Percentiles rank a stretch among this genome's conserved stretches.
Evolutionary conservation across 1,140 invertebrate species (phyloP).

Genomic region (Anastrepha ludens): DNA sequence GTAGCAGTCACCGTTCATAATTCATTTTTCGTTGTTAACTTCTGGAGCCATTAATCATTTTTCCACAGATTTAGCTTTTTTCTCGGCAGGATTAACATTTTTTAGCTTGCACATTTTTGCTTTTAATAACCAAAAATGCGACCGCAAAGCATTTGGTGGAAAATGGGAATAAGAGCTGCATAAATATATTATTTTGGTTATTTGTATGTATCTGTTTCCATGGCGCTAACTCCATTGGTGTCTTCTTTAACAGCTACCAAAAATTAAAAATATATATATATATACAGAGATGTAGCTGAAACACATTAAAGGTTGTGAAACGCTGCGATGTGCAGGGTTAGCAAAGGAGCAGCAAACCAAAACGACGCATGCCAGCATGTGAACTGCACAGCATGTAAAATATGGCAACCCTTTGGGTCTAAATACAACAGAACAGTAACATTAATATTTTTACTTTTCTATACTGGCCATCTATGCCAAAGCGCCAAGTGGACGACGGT

Average conservation of each 20-base stretch:
- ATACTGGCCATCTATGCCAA: neutral
- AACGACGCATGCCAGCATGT: neutral
- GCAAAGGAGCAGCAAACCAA: neutral
- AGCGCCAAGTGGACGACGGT: neutral
- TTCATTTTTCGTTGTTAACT: no score
- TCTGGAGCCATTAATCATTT: neutral
- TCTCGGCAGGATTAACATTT: neutral
- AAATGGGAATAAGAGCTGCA: neutral
- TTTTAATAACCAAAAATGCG: neutral
- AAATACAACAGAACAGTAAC: neutral
- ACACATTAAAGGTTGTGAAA: no score
- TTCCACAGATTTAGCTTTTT: neutral
- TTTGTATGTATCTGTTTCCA: neutral
- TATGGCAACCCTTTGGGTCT: slow-evolving; percentile 10
- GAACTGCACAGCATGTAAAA: slow-evolving; percentile 31
- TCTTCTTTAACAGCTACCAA: neutral
- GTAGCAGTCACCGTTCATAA: no score
- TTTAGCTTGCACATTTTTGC: neutral
- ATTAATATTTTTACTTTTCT: neutral
- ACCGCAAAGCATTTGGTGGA: neutral
- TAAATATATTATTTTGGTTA: neutral
- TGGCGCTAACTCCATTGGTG: neutral
- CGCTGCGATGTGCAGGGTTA: no score
- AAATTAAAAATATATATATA: neutral
- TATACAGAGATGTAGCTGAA: no score